Conservation (phyloP, 2,888 invertebrate species). For the Thalpophila matura region DNA sequence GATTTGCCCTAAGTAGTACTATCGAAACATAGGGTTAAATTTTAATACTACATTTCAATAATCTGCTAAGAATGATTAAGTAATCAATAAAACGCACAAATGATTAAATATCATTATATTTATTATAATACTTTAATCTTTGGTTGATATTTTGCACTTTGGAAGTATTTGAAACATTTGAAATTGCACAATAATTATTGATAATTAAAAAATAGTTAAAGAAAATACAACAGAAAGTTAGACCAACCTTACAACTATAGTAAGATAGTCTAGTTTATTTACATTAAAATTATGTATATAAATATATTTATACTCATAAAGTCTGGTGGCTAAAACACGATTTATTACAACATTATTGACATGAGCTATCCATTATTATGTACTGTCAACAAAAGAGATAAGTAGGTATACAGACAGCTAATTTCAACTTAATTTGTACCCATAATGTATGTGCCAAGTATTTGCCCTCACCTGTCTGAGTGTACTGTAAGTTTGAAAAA, state of each 20-base stretch:
- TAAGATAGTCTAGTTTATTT: no score
- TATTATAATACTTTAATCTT: constrained; percentile 28
- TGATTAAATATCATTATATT: not conserved
- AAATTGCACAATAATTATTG: constrained; percentile 35
- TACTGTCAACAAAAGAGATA: no score
- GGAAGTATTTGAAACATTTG: constrained; percentile 12
- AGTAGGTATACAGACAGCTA: no score
- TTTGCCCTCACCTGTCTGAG: no score
- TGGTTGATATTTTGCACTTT: constrained; percentile 49
- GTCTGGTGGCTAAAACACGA: constrained; percentile 20
- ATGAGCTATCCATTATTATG: constrained; percentile 5
- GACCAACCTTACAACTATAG: not conserved
- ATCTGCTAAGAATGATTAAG: no score
- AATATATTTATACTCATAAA: not conserved
- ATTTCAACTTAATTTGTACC: no score
- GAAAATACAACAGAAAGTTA: constrained; percentile 8
- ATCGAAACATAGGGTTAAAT: no score
- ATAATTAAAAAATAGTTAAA: constrained; percentile 3
- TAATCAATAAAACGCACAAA: constrained; percentile 20
- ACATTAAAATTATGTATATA: not conserved
- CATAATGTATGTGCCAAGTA: no score
- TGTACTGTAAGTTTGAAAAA: no score
- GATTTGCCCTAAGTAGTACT: no score
- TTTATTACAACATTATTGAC: constrained; percentile 27
- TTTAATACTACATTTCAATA: no score